A percentile compares a stretch with the other conserved stretches of the same genome.
Conservation (phyloP, 2,113 vertebrate species). For the Tamias sibiricus region DNA sequence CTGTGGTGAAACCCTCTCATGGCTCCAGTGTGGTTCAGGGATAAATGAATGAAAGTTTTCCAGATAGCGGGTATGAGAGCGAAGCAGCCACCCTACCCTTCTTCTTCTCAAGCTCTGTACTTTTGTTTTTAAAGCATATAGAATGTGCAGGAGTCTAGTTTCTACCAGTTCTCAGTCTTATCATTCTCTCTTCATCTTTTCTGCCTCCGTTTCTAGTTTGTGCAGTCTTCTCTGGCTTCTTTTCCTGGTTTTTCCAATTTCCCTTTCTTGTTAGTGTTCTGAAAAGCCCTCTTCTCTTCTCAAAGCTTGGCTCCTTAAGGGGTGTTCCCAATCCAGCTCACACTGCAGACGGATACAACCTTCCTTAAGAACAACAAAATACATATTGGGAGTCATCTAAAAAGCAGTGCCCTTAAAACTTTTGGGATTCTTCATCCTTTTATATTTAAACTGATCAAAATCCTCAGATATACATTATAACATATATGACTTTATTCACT, state of each 20-base stretch:
- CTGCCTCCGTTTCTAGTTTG: not conserved
- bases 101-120: not conserved
- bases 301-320: not conserved
- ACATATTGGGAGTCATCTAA: not conserved
- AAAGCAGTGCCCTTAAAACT: not conserved
- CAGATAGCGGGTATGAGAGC: not conserved
- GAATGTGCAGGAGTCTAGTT: not conserved
- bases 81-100: not conserved
- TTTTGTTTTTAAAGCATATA: not conserved
- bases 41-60: not conserved
- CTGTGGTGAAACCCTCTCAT: not conserved
- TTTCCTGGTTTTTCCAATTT: not conserved
- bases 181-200: not conserved
- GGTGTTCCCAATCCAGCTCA: not conserved
- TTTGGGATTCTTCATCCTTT: not conserved
- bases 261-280: constrained; percentile 5
- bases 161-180: not conserved
- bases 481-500: not conserved
- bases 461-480: not conserved
- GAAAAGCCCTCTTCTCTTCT: not conserved
- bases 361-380: not conserved
- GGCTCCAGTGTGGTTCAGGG: too few relatives aligned
- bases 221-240: not conserved
- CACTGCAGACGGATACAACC: not conserved
- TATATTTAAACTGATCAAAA: not conserved